phyloP scores from a whole-genome alignment of 2,113 vertebrate genomes.

The Rattus rattus region DNA sequence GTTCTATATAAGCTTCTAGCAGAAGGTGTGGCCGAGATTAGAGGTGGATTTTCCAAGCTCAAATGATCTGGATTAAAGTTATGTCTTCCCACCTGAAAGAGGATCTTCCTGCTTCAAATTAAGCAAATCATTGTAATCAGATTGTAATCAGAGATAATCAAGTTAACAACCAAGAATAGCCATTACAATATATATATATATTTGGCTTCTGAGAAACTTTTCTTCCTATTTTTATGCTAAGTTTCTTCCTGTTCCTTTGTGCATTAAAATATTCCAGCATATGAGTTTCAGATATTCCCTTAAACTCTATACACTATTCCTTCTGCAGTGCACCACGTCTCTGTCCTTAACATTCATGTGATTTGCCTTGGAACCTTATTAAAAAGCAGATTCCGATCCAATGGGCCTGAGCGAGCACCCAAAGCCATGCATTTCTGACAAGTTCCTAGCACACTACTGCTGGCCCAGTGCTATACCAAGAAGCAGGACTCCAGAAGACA shows the following conservation, averaged over 20 bases:
- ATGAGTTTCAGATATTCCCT: background rate
- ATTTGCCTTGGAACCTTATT: background rate
- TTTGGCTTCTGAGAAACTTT: background rate
- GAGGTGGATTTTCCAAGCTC: background rate
- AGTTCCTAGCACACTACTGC: background rate
- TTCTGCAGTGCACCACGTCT: background rate
- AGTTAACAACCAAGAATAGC: background rate
- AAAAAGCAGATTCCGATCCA: background rate
- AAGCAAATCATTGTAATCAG: background rate
- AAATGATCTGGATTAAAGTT: background rate
- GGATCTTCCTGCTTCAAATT: background rate
- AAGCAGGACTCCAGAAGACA: background rate
- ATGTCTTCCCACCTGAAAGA: background rate
- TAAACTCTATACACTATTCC: background rate
- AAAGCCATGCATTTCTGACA: background rate
- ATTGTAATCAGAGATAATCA: background rate
- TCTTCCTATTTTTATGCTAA: background rate
- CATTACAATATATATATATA: too few relatives aligned
- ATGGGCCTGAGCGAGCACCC: background rate
- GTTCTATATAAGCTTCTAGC: background rate
- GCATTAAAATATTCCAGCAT: background rate
- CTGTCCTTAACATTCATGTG: background rate
- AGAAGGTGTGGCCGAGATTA: background rate
- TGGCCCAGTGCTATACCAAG: background rate
- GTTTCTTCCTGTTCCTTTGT: background rate